phyloP scores from a whole-genome alignment of 2,888 invertebrate genomes.

The Odiellus spinosus region DNA sequence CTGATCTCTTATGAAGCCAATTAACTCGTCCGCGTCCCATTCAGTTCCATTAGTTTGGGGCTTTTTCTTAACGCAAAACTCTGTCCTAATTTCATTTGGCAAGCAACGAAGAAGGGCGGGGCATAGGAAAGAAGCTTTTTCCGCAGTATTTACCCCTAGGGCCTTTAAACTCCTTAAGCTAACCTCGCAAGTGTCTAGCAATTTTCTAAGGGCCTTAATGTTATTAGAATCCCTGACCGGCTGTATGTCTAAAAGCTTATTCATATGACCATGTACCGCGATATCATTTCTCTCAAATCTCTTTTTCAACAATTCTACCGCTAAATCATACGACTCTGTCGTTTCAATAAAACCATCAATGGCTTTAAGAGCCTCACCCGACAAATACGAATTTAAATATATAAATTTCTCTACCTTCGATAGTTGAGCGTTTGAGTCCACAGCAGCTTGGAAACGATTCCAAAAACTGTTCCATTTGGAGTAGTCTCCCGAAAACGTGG shows the following conservation, averaged over 20 bases:
- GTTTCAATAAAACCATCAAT: not conserved
- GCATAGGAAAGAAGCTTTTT: too few relatives aligned
- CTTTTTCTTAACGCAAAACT: too few relatives aligned
- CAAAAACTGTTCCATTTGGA: conserved; percentile 1
- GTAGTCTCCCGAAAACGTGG: conserved; percentile 2
- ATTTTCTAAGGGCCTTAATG: conserved; percentile 1
- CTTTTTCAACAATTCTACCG: conserved; percentile 2
- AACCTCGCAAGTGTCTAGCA: not conserved
- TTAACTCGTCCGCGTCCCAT: too few relatives aligned
- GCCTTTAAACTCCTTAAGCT: conserved; percentile 1
- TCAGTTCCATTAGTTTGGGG: too few relatives aligned
- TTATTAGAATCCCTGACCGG: not conserved
- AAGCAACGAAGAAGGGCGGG: too few relatives aligned
- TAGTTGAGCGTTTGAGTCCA: not conserved
- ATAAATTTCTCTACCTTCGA: conserved; percentile 2
- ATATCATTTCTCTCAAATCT: conserved; percentile 2
- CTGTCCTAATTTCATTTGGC: too few relatives aligned
- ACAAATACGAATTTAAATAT: conserved; percentile 4
- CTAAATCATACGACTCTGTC: conserved; percentile 1
- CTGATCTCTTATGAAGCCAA: too few relatives aligned
- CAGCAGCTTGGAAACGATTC: conserved; percentile 2
- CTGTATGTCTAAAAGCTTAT: not conserved
- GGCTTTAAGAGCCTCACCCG: not conserved
- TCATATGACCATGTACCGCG: not conserved
- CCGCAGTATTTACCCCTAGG: not conserved